Evolutionary conservation across 2,888 invertebrate species (phyloP).

Genomic region (Rhaphigaster nebulosa): DNA sequence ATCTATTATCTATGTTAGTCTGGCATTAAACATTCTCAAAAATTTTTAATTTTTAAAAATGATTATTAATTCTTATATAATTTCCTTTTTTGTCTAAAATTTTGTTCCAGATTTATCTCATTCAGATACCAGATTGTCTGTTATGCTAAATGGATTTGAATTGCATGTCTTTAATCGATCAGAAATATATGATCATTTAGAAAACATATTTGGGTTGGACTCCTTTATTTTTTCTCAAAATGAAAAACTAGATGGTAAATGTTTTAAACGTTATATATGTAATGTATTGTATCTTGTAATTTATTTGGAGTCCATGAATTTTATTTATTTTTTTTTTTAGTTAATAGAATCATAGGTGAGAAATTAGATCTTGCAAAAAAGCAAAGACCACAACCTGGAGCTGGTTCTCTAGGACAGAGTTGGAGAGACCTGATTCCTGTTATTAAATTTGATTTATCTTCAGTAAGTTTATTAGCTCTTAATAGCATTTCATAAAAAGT

Average conservation of each 20-base stretch:
- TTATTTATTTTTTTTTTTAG: slow-evolving; percentile 6
- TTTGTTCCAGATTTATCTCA: slow-evolving; percentile 87
- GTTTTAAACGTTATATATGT: not conserved
- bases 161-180: slow-evolving; percentile 95
- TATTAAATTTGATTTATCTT: slow-evolving; percentile 93
- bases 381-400: slow-evolving; percentile 76
- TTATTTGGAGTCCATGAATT: not conserved
- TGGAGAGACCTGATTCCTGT: slow-evolving; percentile 98
- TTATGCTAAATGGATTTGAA: slow-evolving; percentile 94
- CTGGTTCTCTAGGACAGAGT: slow-evolving; percentile 83
- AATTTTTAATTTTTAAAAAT: too few species aligned
- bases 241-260: slow-evolving; percentile 67
- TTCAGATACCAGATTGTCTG: slow-evolving; percentile 91
- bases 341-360: not conserved
- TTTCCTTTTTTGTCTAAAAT: not conserved
- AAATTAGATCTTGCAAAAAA: slow-evolving; percentile 51
- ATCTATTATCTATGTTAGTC: not conserved
- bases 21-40: too few species aligned
- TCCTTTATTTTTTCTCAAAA: slow-evolving; percentile 78
- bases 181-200: slow-evolving; percentile 86
- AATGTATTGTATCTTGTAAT: not conserved
- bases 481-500: not conserved
- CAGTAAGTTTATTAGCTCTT: slow-evolving; percentile 72
- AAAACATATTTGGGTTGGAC: slow-evolving; percentile 88
- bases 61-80: too few species aligned